These are phyloP conservation scores for Tretioscincus oriximinensis DNA, from an alignment of 2,113 vertebrate species.

Conservation along the genomic window DNA sequence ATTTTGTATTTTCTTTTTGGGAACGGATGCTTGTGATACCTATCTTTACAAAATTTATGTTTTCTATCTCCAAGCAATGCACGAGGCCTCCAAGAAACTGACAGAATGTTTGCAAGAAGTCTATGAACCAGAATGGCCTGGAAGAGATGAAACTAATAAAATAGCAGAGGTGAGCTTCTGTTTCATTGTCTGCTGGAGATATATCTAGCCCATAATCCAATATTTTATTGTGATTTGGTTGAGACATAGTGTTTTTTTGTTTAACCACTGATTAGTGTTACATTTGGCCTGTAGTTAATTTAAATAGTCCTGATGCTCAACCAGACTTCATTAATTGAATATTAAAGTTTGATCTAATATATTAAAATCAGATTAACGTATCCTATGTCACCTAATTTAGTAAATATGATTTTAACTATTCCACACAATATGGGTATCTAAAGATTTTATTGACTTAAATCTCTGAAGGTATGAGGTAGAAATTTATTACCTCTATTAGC, in stretches of 20 bases:
- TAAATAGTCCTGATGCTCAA: background rate
- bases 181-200: background rate
- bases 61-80: constrained; percentile 85
- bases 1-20: background rate
- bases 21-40: background rate
- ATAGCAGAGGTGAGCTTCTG: constrained; percentile 84
- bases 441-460: background rate
- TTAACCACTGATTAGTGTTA: background rate
- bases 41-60: constrained; percentile 7
- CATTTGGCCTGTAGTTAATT: background rate
- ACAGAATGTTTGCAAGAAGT: constrained; percentile 92
- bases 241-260: background rate
- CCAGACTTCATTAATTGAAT: background rate
- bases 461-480: background rate
- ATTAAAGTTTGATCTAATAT: background rate
- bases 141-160: constrained; percentile 90
- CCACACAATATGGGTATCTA: background rate
- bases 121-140: constrained; percentile 93
- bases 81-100: constrained; percentile 92
- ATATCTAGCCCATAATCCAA: background rate
- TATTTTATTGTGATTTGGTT: background rate
- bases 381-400: background rate
- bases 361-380: background rate
- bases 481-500: background rate
- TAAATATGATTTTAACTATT: background rate